Percentiles rank a stretch among this genome's conserved stretches.
These are phyloP conservation scores for Sorex araneus DNA, from an alignment of 2,113 vertebrate genomes.

Conservation along the genomic window DNA sequence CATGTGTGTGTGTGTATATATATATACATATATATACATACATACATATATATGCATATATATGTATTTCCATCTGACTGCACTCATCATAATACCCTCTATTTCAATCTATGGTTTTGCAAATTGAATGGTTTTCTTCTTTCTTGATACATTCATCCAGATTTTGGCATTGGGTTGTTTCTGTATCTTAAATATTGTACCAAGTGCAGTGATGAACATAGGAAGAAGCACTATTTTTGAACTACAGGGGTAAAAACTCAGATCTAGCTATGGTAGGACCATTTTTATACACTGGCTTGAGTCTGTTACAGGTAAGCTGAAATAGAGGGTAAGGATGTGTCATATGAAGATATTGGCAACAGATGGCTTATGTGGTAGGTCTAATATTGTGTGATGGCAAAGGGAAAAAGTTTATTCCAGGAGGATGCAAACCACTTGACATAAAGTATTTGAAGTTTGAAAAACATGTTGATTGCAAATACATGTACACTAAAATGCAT, in stretches of 20 bases:
- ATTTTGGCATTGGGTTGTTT: too few species aligned
- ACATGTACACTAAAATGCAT: not conserved
- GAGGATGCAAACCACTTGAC: not conserved
- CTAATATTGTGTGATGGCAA: not conserved
- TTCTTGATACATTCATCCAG: too few species aligned
- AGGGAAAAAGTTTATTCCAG: not conserved
- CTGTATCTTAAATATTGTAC: too few species aligned
- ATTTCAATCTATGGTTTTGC: too few species aligned
- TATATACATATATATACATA: too few species aligned
- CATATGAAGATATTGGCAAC: not conserved
- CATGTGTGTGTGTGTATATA: too few species aligned
- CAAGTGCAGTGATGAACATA: too few species aligned
- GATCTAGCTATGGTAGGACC: not conserved
- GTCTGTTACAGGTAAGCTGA: not conserved
- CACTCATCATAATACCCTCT: too few species aligned
- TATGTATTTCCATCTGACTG: too few species aligned
- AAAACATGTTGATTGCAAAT: not conserved
- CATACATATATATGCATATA: too few species aligned
- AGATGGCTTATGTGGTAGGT: not conserved
- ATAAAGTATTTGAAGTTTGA: slow-evolving; percentile 7
- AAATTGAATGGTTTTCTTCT: too few species aligned
- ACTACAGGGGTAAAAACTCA: not conserved
- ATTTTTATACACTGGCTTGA: not conserved
- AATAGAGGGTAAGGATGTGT: not conserved
- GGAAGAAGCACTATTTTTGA: not conserved